Base-by-base conservation (phyloP, 2,797 vertebrate species). In the Sebastes cheni region DNA sequence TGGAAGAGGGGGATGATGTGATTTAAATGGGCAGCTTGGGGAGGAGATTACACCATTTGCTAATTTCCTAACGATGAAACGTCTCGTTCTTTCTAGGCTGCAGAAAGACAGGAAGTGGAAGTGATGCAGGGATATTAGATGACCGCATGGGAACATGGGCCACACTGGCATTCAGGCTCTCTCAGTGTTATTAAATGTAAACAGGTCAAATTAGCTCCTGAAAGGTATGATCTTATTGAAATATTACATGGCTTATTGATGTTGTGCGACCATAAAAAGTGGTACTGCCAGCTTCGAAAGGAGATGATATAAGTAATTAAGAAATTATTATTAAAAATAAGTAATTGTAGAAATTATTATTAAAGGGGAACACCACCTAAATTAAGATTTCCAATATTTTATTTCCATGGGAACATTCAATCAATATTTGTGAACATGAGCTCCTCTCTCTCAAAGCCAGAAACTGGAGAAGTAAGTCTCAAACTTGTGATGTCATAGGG, bases 51-150 rank as follows among this genome's bases (percentile, higher is more conserved):
- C 58, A 72, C 46, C 54, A 86, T 81, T 86, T 85, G 82, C 75
- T 88, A 32, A 89, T 91, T 92, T 91, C 74, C 85, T 76, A 69
- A 73, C 86, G 76, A 72, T 39, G 42, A 67, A 81, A 80, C 46
- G 46, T 50, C 46, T 50, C 46, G 7, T 20, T 36, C 60, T 58
- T 67, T 77, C 76, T 87, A 77, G 46, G 72, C 65, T 20, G 68
- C 36, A 79, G 71, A 68, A 65, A 61, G 55, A 75, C 42, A 62
- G 76, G 66, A 82, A 85, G 72, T 71, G 7, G 18, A 67, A 72
- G 20, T 23, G 22, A 75, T 56, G 18, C 12, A 23, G 36, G 25
- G 12, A 34, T 73, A 77, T 69, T 62, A 50, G n/a, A 67, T 34
- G 5, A 80, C 62, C 55, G 76, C 34, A 69, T 27, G 25, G 65